Conservation (phyloP, 2,888 invertebrate genomes). For the Odontothrips loti region DNA sequence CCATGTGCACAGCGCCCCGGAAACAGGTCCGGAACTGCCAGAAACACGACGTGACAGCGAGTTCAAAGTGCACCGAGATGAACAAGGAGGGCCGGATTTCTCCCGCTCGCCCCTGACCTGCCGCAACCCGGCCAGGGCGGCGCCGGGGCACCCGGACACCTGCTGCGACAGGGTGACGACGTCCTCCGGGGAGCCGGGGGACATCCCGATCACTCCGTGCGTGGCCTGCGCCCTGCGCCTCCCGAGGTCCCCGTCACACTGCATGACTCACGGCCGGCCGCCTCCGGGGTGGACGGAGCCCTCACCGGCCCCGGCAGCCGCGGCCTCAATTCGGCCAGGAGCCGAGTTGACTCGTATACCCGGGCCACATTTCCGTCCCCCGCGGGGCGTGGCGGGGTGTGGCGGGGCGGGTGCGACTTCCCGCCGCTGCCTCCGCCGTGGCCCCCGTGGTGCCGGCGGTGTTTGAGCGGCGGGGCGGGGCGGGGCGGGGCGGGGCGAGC, state of each 20-base stretch:
- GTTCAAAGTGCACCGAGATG: too few relatives aligned
- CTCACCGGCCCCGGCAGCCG: neutral
- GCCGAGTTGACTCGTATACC: neutral
- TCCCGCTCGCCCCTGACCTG: too few relatives aligned
- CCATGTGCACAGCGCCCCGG: too few relatives aligned
- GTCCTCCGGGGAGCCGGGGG: neutral
- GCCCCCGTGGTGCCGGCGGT: neutral
- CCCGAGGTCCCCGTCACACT: too few relatives aligned
- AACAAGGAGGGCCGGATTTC: too few relatives aligned
- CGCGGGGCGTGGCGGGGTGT: neutral
- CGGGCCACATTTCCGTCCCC: neutral
- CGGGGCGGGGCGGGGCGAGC: neutral
- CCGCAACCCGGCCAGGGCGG: neutral
- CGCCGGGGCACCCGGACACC: neutral
- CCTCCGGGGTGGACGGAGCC: too few relatives aligned
- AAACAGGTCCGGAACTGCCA: too few relatives aligned
- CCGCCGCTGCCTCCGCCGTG: neutral
- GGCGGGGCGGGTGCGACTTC: neutral
- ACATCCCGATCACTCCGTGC: too few relatives aligned
- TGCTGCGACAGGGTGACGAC: neutral
- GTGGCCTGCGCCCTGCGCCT: neutral
- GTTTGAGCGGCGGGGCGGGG: neutral
- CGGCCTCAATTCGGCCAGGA: neutral
- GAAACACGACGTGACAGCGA: too few relatives aligned
- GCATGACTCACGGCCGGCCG: too few relatives aligned